These are phyloP conservation scores for Aphyosemion australe DNA, from an alignment of 2,113 vertebrate species.

Conservation along the genomic window DNA sequence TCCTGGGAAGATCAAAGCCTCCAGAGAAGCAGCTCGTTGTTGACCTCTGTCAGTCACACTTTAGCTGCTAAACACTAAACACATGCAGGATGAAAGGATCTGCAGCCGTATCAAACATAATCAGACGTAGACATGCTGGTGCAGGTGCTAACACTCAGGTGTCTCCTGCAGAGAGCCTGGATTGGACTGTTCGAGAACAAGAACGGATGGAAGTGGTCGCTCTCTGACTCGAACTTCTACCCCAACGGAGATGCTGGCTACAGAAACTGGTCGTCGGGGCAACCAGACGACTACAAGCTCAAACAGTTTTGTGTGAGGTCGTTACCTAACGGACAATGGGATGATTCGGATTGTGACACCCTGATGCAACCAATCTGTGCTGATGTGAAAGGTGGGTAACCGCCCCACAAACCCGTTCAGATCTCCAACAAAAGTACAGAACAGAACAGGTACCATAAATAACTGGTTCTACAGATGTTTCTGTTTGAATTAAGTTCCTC, in stretches of 20 bases:
- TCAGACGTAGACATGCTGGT: too few species aligned
- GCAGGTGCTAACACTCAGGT: not conserved
- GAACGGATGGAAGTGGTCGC: conserved; percentile 1
- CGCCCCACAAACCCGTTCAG: not conserved
- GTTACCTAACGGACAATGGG: not conserved
- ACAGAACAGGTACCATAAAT: too few species aligned
- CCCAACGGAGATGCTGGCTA: not conserved
- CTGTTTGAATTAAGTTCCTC: too few species aligned
- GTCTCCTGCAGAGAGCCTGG: not conserved
- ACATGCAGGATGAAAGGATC: too few species aligned
- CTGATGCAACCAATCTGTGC: not conserved
- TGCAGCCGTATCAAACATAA: too few species aligned
- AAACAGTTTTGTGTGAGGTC: not conserved
- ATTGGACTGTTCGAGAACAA: not conserved
- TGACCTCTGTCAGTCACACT: too few species aligned
- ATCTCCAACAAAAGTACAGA: too few species aligned
- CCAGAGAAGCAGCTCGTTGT: too few species aligned
- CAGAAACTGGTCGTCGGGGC: not conserved
- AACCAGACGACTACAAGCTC: not conserved
- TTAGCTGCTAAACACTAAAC: too few species aligned
- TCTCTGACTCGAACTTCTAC: not conserved
- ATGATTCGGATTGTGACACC: accelerated
- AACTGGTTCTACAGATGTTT: too few species aligned
- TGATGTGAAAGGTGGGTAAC: not conserved
- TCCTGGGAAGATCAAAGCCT: too few species aligned